phyloP scores from a whole-genome alignment of 2,888 invertebrate genomes.

The Melanchra persicariae region DNA sequence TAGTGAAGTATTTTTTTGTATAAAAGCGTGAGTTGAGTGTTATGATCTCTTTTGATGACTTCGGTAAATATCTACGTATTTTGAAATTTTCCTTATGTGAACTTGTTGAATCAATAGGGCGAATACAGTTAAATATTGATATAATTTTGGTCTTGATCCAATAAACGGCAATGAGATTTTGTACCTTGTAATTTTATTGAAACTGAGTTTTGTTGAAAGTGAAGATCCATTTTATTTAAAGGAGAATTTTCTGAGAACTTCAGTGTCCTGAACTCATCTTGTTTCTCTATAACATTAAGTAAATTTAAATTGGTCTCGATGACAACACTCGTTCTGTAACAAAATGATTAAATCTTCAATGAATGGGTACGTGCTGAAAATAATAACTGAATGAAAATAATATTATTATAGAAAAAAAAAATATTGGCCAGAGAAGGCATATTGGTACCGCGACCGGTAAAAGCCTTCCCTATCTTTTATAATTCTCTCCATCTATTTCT shows the following conservation, averaged over 20 bases:
- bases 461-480: too few species aligned
- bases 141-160: not conserved
- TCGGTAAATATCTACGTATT: not conserved
- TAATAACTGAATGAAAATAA: too few species aligned
- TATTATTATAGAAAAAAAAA: too few species aligned
- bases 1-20: slow-evolving; percentile 35
- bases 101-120: not conserved
- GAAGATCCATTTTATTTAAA: not conserved
- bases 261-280: not conserved
- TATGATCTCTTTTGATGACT: slow-evolving; percentile 12
- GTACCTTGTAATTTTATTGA: not conserved
- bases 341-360: not conserved
- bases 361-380: too few species aligned
- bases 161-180: not conserved
- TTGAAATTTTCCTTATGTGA: not conserved
- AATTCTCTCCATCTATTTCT: too few species aligned
- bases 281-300: not conserved
- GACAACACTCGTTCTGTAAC: not conserved
- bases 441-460: too few species aligned
- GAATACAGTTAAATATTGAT: not conserved
- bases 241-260: not conserved
- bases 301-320: not conserved
- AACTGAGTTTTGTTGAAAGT: not conserved
- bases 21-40: not conserved
- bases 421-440: too few species aligned